A percentile compares a stretch with the other conserved stretches of the same genome.
Conservation (phyloP, 1,140 invertebrate species). For the Drusus annulatus region DNA sequence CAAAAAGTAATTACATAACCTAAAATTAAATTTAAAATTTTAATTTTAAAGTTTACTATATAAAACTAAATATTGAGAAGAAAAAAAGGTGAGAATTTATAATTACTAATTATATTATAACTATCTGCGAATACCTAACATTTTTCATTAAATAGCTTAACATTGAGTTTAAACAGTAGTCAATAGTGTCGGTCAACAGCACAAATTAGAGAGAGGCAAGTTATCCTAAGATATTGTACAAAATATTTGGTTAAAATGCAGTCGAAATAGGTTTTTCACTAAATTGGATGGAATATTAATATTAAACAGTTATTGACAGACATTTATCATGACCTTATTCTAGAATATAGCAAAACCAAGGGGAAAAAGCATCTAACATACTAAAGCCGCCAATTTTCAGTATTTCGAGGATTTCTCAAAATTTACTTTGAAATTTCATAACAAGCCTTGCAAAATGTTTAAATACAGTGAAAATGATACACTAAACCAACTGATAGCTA, state of each 20-base stretch:
- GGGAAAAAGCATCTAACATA: background rate
- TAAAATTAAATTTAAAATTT: too few relatives aligned
- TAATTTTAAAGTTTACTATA: too few relatives aligned
- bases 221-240: conserved; percentile 17
- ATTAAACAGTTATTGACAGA: conserved; percentile 16
- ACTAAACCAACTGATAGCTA: too few relatives aligned
- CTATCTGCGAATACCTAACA: background rate
- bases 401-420: too few relatives aligned
- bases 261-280: conserved; percentile 29
- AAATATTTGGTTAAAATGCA: conserved; percentile 39
- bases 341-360: background rate
- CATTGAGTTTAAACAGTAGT: background rate
- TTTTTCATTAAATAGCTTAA: conserved; percentile 4
- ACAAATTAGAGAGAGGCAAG: background rate
- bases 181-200: background rate
- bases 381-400: background rate
- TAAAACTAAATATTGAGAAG: too few relatives aligned
- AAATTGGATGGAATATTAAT: conserved; percentile 23
- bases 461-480: too few relatives aligned
- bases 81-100: too few relatives aligned
- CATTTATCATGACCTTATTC: background rate
- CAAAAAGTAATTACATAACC: too few relatives aligned
- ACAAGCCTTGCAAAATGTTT: too few relatives aligned
- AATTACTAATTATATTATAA: background rate
- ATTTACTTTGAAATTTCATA: too few relatives aligned